Percentiles rank a stretch among this genome's conserved stretches.
These are phyloP conservation scores for Conops quadrifasciatus DNA, from an alignment of 2,888 invertebrate genomes.

Conservation along the genomic window DNA sequence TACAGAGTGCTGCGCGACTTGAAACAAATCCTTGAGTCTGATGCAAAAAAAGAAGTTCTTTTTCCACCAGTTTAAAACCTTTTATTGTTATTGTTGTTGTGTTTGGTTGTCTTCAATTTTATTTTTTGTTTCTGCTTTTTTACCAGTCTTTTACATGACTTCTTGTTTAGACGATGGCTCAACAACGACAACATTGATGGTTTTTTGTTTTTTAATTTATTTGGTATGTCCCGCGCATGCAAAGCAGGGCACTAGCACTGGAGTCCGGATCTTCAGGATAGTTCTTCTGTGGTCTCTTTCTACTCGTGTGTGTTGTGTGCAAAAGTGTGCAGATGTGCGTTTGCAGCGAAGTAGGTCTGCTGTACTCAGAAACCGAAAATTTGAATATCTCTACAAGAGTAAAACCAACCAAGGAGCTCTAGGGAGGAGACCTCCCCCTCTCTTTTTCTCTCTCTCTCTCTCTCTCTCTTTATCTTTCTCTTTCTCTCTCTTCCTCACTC, in stretches of 20 bases:
- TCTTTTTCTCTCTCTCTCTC: no score
- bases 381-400: constrained; percentile 18
- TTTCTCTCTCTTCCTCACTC: background rate
- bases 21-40: constrained; percentile 12
- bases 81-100: background rate
- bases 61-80: background rate
- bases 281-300: background rate
- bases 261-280: constrained; percentile 18
- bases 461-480: no score
- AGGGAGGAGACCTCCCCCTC: background rate
- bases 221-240: constrained; percentile 29
- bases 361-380: constrained; percentile 14
- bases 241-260: constrained; percentile 36
- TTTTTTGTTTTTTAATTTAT: background rate
- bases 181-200: background rate
- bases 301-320: background rate
- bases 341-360: constrained; percentile 27
- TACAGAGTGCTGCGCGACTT: background rate
- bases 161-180: constrained; percentile 19
- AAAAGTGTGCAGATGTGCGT: background rate
- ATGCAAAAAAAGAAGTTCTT: background rate
- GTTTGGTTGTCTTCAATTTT: background rate
- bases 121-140: constrained; percentile 5
- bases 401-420: background rate
- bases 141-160: background rate